These are phyloP conservation scores for Perizoma flavofasciatum DNA, from an alignment of 2,888 invertebrate genomes.

Conservation along the genomic window DNA sequence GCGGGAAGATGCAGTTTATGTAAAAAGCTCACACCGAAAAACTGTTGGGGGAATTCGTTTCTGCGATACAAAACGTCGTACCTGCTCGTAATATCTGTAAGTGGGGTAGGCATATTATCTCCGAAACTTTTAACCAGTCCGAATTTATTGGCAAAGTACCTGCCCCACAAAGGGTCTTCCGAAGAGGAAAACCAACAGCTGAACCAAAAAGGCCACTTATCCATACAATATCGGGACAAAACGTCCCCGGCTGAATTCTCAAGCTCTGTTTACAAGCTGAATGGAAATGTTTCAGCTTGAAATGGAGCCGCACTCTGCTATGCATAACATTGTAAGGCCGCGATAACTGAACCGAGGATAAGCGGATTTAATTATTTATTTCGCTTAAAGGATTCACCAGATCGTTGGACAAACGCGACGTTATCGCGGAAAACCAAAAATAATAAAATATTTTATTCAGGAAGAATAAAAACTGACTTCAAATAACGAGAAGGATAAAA, in stretches of 20 bases:
- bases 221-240: constrained; percentile 43
- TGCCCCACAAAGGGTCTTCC: constrained; percentile 11
- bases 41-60: no score
- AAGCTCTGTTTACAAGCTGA: constrained; percentile 50
- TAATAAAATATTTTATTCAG: no score
- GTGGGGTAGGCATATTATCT: constrained; percentile 1
- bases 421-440: no score
- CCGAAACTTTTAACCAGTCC: constrained; percentile 6
- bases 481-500: no score
- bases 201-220: constrained; percentile 34
- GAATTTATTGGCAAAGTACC: constrained; percentile 15
- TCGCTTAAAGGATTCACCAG: no score
- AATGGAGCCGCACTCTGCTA: constrained; percentile 53
- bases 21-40: no score
- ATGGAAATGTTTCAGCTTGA: constrained; percentile 54
- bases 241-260: constrained; percentile 27
- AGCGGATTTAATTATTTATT: neutral
- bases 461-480: no score
- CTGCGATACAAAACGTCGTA: no score
- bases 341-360: neutral
- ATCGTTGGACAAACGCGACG: no score
- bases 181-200: constrained; percentile 26
- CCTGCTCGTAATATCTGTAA: neutral
- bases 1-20: no score
- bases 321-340: constrained; percentile 51